Evolutionary conservation across 2,888 invertebrate species (phyloP).

Genomic region (Zele albiditarsus): DNA sequence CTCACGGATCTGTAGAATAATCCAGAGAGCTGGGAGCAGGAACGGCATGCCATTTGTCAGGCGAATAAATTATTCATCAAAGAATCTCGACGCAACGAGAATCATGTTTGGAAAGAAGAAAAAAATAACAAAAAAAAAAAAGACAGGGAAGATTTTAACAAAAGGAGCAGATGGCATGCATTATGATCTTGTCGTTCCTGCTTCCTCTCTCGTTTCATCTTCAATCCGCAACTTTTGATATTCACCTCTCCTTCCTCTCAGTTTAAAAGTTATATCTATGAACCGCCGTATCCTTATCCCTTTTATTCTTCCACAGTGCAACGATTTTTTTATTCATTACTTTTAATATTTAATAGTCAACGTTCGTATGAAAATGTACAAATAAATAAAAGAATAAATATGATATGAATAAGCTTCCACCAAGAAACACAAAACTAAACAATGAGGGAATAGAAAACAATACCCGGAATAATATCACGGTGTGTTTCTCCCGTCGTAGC

Average conservation of each 20-base stretch:
- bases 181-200: conserved; percentile 29
- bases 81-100: conserved; percentile 20
- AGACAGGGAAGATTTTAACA: conserved; percentile 38
- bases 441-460: conserved; percentile 46
- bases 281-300: conserved; percentile 24
- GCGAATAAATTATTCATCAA: conserved; percentile 26
- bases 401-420: conserved; percentile 27
- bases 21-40: conserved; percentile 25
- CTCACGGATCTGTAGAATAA: conserved; percentile 28
- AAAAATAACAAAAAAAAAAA: conserved; percentile 40
- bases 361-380: conserved; percentile 10
- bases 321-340: conserved; percentile 20
- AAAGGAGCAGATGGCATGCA: conserved; percentile 28
- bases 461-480: conserved; percentile 35
- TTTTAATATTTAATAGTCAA: conserved; percentile 14
- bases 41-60: conserved; percentile 24
- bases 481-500: conserved; percentile 11
- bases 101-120: conserved; percentile 36
- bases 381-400: conserved; percentile 22
- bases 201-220: conserved; percentile 27
- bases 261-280: conserved; percentile 63
- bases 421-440: conserved; percentile 37
- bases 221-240: conserved; percentile 38
- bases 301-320: conserved; percentile 7
- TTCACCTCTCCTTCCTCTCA: conserved; percentile 70